phyloP scores from a whole-genome alignment of 2,888 invertebrate genomes.

The Meta bourneti region DNA sequence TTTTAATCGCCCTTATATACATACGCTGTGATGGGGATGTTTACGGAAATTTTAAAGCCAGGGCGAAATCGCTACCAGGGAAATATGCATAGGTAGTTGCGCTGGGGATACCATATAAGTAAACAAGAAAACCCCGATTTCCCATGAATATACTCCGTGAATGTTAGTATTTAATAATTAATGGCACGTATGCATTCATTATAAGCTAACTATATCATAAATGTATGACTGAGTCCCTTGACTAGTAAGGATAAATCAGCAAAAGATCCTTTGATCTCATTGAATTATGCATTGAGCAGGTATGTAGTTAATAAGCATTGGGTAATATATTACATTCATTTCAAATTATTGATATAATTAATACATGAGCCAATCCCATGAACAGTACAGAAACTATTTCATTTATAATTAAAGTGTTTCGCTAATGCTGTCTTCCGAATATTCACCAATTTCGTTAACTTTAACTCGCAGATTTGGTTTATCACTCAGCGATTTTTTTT shows the following conservation, averaged over 20 bases:
- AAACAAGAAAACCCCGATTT: background rate
- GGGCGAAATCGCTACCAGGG: background rate
- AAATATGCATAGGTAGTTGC: background rate
- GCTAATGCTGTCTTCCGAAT: too few species aligned
- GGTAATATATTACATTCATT: background rate
- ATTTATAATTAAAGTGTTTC: too few species aligned
- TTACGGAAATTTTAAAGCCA: constrained; percentile 39
- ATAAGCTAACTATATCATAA: background rate
- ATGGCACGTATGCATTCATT: background rate
- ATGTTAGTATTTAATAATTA: background rate
- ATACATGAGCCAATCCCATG: too few species aligned
- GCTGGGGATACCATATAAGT: background rate
- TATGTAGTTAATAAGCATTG: background rate
- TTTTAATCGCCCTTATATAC: constrained; percentile 45
- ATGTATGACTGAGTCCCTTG: background rate
- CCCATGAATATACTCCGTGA: background rate
- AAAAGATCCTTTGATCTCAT: background rate
- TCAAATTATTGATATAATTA: too few species aligned
- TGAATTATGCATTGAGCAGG: background rate
- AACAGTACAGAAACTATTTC: too few species aligned
- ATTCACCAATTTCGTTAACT: too few species aligned
- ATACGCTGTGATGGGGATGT: constrained; percentile 12
- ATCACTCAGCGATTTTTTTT: too few species aligned
- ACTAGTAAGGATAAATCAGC: background rate
- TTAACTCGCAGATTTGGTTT: too few species aligned